Percentiles rank a stretch among this genome's conserved stretches.
phyloP scores from a whole-genome alignment of 2,797 vertebrate species.

The Dipus sagitta region DNA sequence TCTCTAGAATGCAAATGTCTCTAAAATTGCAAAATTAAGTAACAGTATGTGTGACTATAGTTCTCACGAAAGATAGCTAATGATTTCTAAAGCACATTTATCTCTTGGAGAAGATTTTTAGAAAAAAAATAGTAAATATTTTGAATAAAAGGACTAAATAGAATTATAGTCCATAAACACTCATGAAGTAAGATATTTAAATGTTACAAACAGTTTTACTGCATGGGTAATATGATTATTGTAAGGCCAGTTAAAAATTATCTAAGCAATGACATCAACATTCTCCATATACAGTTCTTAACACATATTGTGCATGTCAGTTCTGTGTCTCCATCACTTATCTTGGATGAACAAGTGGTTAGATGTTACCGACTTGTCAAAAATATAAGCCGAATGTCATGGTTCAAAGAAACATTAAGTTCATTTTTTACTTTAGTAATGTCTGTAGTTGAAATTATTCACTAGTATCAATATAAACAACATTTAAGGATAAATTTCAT shows the following conservation, averaged over 20 bases:
- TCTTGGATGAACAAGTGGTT: neutral
- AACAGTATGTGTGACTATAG: neutral
- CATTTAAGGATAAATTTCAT: neutral
- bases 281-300: neutral
- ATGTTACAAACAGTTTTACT: neutral
- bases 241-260: neutral
- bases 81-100: neutral
- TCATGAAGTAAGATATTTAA: neutral
- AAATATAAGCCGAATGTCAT: neutral
- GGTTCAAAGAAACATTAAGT: neutral
- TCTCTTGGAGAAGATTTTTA: neutral
- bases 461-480: neutral
- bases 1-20: neutral
- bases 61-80: neutral
- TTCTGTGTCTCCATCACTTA: neutral
- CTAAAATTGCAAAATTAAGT: conserved; percentile 1
- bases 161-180: neutral
- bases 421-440: conserved; percentile 36
- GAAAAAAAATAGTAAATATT: neutral
- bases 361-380: neutral
- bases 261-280: neutral
- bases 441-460: neutral
- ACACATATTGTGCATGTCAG: neutral
- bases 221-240: neutral
- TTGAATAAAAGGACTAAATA: neutral